Conservation (phyloP, 2,113 vertebrate species). For the Thunnus maccoyii region DNA sequence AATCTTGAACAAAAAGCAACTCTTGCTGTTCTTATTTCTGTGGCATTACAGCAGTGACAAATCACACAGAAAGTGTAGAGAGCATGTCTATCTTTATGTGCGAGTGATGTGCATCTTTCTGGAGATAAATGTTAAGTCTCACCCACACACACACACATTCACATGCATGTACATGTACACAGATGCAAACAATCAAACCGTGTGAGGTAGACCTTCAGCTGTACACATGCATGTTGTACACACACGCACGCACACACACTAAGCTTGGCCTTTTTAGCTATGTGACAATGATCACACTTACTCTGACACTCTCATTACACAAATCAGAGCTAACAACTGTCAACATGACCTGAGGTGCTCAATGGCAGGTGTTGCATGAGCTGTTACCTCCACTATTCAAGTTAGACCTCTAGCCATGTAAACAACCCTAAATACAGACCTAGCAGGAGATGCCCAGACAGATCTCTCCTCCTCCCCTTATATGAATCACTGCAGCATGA, state of each 20-base stretch:
- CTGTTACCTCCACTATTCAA: constrained; percentile 41
- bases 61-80: neutral
- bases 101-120: neutral
- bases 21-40: neutral
- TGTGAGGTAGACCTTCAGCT: neutral
- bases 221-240: neutral
- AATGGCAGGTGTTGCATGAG: constrained; percentile 67
- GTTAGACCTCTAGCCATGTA: constrained; percentile 57
- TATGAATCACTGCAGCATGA: constrained; percentile 44
- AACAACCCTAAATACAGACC: constrained; percentile 53
- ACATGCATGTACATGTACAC: neutral
- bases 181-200: neutral
- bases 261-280: constrained; percentile 6
- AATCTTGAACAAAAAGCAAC: neutral
- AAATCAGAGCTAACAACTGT: constrained; percentile 59
- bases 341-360: constrained; percentile 65
- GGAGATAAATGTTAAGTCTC: neutral
- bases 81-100: too few relatives aligned
- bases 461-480: constrained; percentile 8
- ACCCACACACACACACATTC: neutral
- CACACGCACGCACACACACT: neutral
- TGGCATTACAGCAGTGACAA: neutral
- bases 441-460: neutral
- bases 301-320: constrained; percentile 56
- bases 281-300: constrained; percentile 33